Evolutionary conservation across 2,888 invertebrate species (phyloP).

Genomic region (Exephanes ischioxanthus): DNA sequence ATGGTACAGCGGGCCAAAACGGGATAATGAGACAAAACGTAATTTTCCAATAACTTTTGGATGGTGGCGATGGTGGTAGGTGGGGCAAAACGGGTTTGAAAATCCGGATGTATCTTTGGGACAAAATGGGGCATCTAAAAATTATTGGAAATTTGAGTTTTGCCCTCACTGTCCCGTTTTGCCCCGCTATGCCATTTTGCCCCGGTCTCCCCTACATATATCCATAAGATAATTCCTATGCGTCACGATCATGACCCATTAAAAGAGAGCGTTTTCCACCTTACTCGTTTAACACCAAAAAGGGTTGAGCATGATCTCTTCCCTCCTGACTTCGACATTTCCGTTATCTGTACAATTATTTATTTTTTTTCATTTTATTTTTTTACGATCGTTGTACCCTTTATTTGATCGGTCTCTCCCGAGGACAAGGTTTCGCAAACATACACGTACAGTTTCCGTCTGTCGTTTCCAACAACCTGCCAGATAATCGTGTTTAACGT

Average conservation of each 20-base stretch:
- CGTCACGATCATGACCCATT: neutral
- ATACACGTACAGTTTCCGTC: constrained; percentile 11
- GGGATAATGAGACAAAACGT: too few relatives aligned
- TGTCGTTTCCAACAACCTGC: constrained; percentile 44
- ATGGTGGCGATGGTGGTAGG: too few relatives aligned
- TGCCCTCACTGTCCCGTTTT: too few relatives aligned
- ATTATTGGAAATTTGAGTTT: too few relatives aligned
- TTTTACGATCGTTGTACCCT: constrained; percentile 19
- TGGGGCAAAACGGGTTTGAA: too few relatives aligned
- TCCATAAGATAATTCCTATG: neutral
- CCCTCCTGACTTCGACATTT: constrained; percentile 7
- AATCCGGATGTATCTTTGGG: too few relatives aligned
- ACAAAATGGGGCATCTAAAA: too few relatives aligned
- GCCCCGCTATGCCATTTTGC: too few relatives aligned
- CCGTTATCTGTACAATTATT: neutral
- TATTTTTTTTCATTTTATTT: neutral
- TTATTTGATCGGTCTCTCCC: constrained; percentile 41
- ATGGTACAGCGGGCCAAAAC: too few relatives aligned
- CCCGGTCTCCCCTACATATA: too few relatives aligned
- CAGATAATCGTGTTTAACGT: constrained; percentile 43
- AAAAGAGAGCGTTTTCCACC: neutral
- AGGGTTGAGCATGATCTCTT: neutral
- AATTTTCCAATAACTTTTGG: too few relatives aligned
- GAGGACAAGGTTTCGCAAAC: constrained; percentile 15
- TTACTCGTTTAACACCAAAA: neutral